Evolutionary conservation across 2,888 invertebrate species (phyloP), one percentile per base, ranked within the genome.

Genomic region (Lepetodrilus schrolli): DNA sequence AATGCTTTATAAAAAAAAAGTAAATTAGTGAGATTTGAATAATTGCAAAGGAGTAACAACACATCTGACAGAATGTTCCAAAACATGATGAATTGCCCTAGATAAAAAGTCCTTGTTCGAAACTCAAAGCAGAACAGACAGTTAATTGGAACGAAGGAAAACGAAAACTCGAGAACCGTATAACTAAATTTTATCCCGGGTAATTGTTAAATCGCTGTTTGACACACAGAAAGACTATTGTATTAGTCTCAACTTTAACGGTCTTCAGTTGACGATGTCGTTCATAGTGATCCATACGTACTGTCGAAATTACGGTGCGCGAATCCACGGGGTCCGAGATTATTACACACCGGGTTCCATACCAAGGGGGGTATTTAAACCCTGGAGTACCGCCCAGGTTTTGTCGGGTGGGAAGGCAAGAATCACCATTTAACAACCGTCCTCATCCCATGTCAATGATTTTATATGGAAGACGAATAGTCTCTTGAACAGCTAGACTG

Each of bases 81-180:
- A 58, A 58, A 58, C 51, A 30, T 58, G 58, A 58, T 58, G 34
- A 58, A 58, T 58, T 58, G 30, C 58, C 30, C 26, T 26, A 43
- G 43, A 43, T 58, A 58, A 30, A 58, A 30, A 30, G 17, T 30
- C 8, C n/a, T 17, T 13, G 58, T 30, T 58, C 26, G 30, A 34
- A 58, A 30, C 58, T 34, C 34, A 17, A 17, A 58, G 34, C 58
- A 58, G 58, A 30, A 58, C 34, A 58, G 58, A 58, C 30, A 23
- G 58, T 58, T 58, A 58, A 58, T 58, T 58, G 58, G 30, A 7
- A 58, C 58, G 58, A 30, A 58, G 58, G 34, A 58, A 34, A 58
- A 26, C n/a, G n/a, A 34, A 58, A 58, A 58, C 1, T 26, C 58
- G 26, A 43, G 43, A 23, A 58, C 30, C 30, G 34, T 58, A 58